Conservation (phyloP, 1,140 invertebrate species). For the Lordiphosa clarofinis region DNA sequence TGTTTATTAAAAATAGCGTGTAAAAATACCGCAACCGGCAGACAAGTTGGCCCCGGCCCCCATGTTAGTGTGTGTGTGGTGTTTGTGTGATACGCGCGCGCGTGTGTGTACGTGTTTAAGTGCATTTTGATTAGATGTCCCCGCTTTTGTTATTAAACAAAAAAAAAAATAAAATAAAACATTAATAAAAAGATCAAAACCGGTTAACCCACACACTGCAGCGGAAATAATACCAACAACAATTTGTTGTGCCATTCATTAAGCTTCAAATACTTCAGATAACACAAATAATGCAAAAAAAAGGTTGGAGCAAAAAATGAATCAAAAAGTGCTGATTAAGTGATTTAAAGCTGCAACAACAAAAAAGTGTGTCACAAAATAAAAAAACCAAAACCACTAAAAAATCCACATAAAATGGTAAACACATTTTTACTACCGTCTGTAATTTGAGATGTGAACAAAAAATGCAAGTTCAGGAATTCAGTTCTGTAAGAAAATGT, state of each 20-base stretch:
- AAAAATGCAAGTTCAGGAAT: too few species aligned
- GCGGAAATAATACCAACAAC: too few species aligned
- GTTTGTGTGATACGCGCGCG: conserved; percentile 9
- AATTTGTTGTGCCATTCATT: conserved; percentile 21
- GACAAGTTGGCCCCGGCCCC: conserved; percentile 31
- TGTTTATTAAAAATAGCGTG: conserved; percentile 25
- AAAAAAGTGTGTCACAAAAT: conserved; percentile 39
- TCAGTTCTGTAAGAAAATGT: too few species aligned
- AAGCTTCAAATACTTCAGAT: conserved; percentile 4
- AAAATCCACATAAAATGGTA: conserved; percentile 3
- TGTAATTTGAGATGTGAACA: too few species aligned
- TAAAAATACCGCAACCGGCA: conserved; percentile 1
- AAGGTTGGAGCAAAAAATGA: conserved; percentile 11
- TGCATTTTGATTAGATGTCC: conserved; percentile 58
- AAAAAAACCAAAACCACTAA: conserved; percentile 1
- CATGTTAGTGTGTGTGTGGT: background rate
- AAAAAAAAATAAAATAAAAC: conserved; percentile 28
- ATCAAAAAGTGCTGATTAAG: conserved; percentile 35
- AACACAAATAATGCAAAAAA: conserved; percentile 2
- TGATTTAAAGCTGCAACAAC: conserved; percentile 17
- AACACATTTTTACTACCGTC: conserved; percentile 14
- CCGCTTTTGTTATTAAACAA: background rate
- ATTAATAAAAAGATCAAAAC: too few species aligned
- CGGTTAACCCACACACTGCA: too few species aligned
- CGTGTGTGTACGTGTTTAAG: conserved; percentile 13